phyloP scores from a whole-genome alignment of 2,797 vertebrate species.

The Etheostoma perlongum region DNA sequence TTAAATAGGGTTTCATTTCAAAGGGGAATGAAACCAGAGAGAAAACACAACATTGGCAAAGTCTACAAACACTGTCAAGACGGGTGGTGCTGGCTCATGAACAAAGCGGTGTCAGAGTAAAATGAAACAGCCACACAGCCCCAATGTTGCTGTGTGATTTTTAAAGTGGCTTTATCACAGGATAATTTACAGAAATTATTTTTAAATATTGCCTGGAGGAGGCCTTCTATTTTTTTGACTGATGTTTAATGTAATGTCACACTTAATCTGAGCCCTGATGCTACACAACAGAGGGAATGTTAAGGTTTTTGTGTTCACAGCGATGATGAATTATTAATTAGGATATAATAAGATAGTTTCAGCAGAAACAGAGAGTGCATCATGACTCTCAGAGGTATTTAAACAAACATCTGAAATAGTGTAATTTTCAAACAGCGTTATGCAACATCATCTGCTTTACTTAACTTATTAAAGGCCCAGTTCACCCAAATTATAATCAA shows the following conservation, averaged over 20 bases:
- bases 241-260: constrained; percentile 43
- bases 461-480: constrained; percentile 10
- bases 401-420: not conserved
- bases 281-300: constrained; percentile 35
- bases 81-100: constrained; percentile 60
- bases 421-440: not conserved
- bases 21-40: constrained; percentile 65
- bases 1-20: constrained; percentile 59
- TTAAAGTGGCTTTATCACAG: constrained; percentile 28
- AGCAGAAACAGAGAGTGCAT: constrained; percentile 9
- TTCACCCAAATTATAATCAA: constrained; percentile 13
- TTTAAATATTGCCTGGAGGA: constrained; percentile 34
- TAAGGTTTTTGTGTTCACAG: constrained; percentile 32
- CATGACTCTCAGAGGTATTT: not conserved
- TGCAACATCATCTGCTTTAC: constrained; percentile 2
- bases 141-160: constrained; percentile 2
- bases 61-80: constrained; percentile 54
- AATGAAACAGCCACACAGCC: constrained; percentile 17
- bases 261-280: constrained; percentile 37
- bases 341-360: constrained; percentile 26
- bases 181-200: constrained; percentile 36
- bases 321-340: constrained; percentile 54
- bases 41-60: constrained; percentile 62
- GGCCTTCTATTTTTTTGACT: constrained; percentile 1
- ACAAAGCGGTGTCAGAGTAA: constrained; percentile 54